Evolutionary conservation across 2,888 invertebrate genomes (phyloP).

Genomic region (Panopea generosa): DNA sequence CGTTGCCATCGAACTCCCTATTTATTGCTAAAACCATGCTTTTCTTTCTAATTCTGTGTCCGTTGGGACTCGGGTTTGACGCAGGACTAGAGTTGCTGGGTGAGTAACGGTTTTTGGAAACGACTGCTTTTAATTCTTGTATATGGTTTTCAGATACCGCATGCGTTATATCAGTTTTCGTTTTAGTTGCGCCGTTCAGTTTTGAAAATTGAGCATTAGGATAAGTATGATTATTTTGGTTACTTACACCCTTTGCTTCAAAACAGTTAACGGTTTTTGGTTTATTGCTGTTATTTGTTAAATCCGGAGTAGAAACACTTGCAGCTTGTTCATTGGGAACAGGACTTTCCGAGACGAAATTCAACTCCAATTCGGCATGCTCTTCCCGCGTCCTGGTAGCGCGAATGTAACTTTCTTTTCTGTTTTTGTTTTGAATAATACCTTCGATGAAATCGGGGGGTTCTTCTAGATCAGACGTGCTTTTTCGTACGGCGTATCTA

Average conservation of each 20-base stretch:
- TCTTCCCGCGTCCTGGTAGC: slow-evolving; percentile 63
- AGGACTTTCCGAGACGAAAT: slow-evolving; percentile 36
- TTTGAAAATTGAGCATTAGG: slow-evolving; percentile 27
- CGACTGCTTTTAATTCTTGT: slow-evolving; percentile 66
- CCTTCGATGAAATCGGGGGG: slow-evolving; percentile 79
- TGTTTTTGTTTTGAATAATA: slow-evolving; percentile 68
- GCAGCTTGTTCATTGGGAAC: background rate
- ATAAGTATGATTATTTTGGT: slow-evolving; percentile 25
- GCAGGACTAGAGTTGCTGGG: slow-evolving; percentile 23
- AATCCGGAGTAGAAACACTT: slow-evolving; percentile 1
- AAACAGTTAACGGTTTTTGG: slow-evolving; percentile 3
- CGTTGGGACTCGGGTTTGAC: slow-evolving; percentile 16
- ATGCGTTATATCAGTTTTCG: slow-evolving; percentile 20
- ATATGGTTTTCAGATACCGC: slow-evolving; percentile 59
- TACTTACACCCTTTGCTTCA: background rate
- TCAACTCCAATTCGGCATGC: slow-evolving; percentile 42
- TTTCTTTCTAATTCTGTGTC: slow-evolving; percentile 30
- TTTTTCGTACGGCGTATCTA: slow-evolving; percentile 78
- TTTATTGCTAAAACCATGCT: slow-evolving; percentile 29
- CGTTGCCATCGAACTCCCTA: slow-evolving; percentile 26
- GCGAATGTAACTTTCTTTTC: slow-evolving; percentile 81
- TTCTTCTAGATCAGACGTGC: slow-evolving; percentile 64
- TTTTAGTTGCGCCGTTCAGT: slow-evolving; percentile 31
- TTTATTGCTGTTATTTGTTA: background rate
- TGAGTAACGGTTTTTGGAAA: slow-evolving; percentile 54